Percentiles rank a stretch among this genome's conserved stretches.
Evolutionary conservation across 2,113 vertebrate genomes (phyloP).

Genomic region (Gallinago paraguaiae): DNA sequence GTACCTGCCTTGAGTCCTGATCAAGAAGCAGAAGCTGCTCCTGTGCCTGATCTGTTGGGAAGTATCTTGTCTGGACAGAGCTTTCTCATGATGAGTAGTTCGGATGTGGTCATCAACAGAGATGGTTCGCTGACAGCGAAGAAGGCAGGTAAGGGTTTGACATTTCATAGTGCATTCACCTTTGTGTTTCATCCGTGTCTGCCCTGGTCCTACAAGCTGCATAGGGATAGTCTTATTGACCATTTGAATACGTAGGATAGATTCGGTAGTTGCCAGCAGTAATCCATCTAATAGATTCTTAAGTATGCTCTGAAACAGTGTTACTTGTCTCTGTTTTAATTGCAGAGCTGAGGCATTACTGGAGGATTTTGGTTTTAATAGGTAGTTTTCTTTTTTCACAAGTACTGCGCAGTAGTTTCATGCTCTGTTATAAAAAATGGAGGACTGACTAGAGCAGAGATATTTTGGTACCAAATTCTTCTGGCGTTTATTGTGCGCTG

Average conservation of each 20-base stretch:
- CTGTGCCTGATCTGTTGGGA: slow-evolving; percentile 91
- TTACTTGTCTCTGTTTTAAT: not conserved
- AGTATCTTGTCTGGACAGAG: slow-evolving; percentile 93
- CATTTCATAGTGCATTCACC: not conserved
- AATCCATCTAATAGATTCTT: not conserved
- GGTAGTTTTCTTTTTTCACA: not conserved
- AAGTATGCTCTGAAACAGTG: not conserved
- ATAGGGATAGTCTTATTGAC: not conserved
- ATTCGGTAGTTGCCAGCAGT: not conserved
- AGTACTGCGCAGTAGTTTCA: not conserved
- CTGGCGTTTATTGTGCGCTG: not conserved
- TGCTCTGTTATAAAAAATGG: not conserved
- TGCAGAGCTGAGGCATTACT: not conserved
- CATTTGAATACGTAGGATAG: not conserved
- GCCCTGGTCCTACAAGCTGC: not conserved
- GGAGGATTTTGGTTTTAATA: not conserved
- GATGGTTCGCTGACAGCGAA: slow-evolving; percentile 89
- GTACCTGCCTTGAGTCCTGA: slow-evolving; percentile 60
- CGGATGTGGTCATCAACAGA: slow-evolving; percentile 89
- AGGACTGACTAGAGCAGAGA: not conserved
- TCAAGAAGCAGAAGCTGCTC: slow-evolving; percentile 75
- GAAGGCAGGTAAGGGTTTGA: slow-evolving; percentile 76
- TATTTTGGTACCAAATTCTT: not conserved
- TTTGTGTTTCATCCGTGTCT: not conserved
- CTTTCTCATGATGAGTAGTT: slow-evolving; percentile 91